A percentile compares a stretch with the other conserved stretches of the same genome.
These are phyloP conservation scores for Bambusicola thoracicus DNA, from an alignment of 2,113 vertebrate genomes.

Conservation along the genomic window DNA sequence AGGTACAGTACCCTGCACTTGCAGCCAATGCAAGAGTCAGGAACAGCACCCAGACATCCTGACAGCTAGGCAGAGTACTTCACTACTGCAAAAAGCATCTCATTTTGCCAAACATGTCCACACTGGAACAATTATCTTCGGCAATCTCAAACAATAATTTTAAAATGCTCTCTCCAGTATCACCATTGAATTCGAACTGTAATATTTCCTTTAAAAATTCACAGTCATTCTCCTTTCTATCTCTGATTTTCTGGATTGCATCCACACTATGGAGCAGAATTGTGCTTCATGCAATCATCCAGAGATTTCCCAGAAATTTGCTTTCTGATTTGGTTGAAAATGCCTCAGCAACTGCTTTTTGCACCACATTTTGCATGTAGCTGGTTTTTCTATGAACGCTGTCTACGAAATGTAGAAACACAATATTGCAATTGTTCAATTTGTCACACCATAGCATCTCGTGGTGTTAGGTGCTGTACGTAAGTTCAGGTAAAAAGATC, in stretches of 20 bases:
- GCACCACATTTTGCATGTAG: not conserved
- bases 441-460: not conserved
- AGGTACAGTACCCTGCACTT: not conserved
- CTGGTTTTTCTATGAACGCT: not conserved
- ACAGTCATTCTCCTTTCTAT: constrained; percentile 18
- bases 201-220: not conserved
- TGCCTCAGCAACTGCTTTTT: not conserved
- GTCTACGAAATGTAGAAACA: not conserved
- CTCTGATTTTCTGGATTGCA: constrained; percentile 35
- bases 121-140: constrained; percentile 18
- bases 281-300: constrained; percentile 7
- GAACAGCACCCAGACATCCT: not conserved
- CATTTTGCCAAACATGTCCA: not conserved
- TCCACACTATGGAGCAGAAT: constrained; percentile 32
- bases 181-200: not conserved
- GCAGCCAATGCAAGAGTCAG: accelerated
- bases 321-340: constrained; percentile 54
- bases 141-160: constrained; percentile 20
- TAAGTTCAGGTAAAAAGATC: not conserved
- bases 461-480: not conserved
- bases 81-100: not conserved
- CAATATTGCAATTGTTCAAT: not conserved
- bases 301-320: constrained; percentile 53
- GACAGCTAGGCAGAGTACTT: not conserved
- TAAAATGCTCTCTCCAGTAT: constrained; percentile 25